phyloP scores from a whole-genome alignment of 1,140 invertebrate genomes.

The Achatina immaculata region DNA sequence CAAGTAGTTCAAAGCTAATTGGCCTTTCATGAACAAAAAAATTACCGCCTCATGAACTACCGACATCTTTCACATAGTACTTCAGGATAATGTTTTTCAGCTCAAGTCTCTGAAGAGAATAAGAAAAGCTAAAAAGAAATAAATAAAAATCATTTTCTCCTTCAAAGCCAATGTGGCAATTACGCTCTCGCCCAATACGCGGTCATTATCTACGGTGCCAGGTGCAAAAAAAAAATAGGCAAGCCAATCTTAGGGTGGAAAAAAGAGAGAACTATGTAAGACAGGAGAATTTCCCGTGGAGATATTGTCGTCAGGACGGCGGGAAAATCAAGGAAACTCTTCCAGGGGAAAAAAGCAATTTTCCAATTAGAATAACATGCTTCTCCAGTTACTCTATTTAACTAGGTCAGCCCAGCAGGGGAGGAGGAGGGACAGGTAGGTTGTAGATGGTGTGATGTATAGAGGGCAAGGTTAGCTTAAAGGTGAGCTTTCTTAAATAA shows the following conservation, averaged over 20 bases:
- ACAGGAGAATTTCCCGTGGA: neutral
- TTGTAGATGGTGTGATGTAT: no score
- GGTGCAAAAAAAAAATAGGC: neutral
- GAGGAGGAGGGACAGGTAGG: no score
- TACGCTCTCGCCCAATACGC: neutral
- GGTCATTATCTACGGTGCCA: neutral
- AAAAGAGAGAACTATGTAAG: neutral
- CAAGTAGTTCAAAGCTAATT: neutral
- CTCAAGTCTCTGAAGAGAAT: neutral
- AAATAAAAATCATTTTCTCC: no score
- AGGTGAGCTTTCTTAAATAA: no score
- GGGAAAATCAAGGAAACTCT: constrained; percentile 3
- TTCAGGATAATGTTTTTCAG: neutral
- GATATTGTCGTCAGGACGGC: neutral
- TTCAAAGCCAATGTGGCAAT: neutral
- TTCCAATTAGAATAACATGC: neutral
- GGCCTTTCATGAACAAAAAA: neutral
- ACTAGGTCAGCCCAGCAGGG: neutral
- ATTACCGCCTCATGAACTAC: neutral
- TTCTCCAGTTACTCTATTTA: neutral
- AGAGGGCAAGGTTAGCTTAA: no score
- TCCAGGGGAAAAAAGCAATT: neutral
- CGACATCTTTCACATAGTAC: neutral
- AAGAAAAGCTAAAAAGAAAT: no score
- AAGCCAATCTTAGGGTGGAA: neutral